Evolutionary conservation across 1,140 invertebrate genomes (phyloP), one percentile per base, ranked within the genome.

Genomic region (Cephus cinctus): DNA sequence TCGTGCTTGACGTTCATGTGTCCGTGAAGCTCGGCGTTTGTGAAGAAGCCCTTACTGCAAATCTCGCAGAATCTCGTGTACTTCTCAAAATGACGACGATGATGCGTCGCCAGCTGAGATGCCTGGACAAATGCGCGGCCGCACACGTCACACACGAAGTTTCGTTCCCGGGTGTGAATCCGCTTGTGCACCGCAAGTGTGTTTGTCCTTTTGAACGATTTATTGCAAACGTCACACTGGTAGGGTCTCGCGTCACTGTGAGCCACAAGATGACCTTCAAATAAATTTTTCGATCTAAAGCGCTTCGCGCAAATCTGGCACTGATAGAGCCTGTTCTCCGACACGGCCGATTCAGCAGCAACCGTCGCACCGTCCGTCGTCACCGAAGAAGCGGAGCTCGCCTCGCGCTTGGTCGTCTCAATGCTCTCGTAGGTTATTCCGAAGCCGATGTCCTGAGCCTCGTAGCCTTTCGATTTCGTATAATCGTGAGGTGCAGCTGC

Each of bases 241-340:
- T 78, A 76, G 0, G 81, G 80, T 2, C 78, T 71, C 0, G 61
- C 66, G 2, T 69, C 65, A 12, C 63, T 68, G 61, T 83, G 81
- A 6, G 75, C 39, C 4, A 78, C 62, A 16, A 73, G 55, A 19
- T 80, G 77, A 5, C 73, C 66, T 3, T 81, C 76, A 52, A 81
- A 76, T 1, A 79, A 69, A 50, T 74, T 77, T 49, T 79, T 78
- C 3, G 70, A 62, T 20, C 56, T 49, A 43, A 82, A 78, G 11
- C 56, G 56, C 43, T 79, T 79, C 2, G 52, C 40, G 50, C 82
- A 83, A 9, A 72, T 41, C 4, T 60, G 54, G 53, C 82, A 83
- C 21, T 69, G 50, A 18, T 69, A 77, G 54, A 65, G 67, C 15
- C 42, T 57, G n/a, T n/a, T n/a, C 45, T 64, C 67, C 2, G 61